Evolutionary conservation across 2,797 vertebrate genomes (phyloP).

Genomic region (Sebastes iracundus): DNA sequence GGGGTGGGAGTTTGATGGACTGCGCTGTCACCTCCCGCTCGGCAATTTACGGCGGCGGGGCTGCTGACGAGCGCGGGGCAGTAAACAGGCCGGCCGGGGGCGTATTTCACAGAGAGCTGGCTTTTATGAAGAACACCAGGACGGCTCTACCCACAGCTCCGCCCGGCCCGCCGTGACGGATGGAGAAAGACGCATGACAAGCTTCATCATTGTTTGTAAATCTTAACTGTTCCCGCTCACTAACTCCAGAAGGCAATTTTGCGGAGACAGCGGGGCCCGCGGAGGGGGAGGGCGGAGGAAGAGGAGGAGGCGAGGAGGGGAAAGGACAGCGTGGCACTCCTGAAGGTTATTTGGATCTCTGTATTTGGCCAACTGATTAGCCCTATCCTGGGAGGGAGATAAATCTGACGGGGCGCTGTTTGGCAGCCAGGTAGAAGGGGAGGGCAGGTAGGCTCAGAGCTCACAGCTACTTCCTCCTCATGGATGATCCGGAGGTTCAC

Average conservation of each 20-base stretch:
- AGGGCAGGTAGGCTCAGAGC: conserved; percentile 33
- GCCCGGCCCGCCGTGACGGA: conserved; percentile 92
- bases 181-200: conserved; percentile 99
- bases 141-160: conserved; percentile 91
- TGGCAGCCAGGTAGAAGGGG: conserved; percentile 49
- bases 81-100: conserved; percentile 97
- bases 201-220: conserved; percentile 99
- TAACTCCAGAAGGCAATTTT: conserved; percentile 99
- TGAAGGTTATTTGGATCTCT: conserved; percentile 99
- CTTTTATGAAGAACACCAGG: conserved; percentile 99
- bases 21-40: conserved; percentile 95
- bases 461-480: conserved; percentile 11
- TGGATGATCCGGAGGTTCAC: not conserved
- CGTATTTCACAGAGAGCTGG: conserved; percentile 99
- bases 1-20: conserved; percentile 93
- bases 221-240: conserved; percentile 99
- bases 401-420: conserved; percentile 72
- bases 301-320: conserved; percentile 46
- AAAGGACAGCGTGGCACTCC: conserved; percentile 96
- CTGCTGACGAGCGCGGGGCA: conserved; percentile 97
- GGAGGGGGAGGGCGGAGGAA: conserved; percentile 64
- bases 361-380: conserved; percentile 91
- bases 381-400: conserved; percentile 72
- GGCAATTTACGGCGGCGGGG: conserved; percentile 96
- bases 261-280: conserved; percentile 92